Evolutionary conservation across 2,113 vertebrate species (phyloP), one percentile per base, ranked within the genome.

Genomic region (Calonectris borealis): DNA sequence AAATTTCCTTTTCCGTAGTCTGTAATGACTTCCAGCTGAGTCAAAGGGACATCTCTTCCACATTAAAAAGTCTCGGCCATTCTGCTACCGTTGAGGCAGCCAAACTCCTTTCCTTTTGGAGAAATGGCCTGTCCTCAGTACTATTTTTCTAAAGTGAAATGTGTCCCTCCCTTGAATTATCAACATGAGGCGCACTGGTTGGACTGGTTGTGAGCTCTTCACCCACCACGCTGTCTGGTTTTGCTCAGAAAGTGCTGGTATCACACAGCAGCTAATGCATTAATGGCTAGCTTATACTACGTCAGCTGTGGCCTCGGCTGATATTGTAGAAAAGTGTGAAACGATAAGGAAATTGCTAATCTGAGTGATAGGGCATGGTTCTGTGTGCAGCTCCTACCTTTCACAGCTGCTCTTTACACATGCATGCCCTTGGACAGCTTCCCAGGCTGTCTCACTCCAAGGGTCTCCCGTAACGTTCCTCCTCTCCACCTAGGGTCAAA

Each of bases 401-500:
- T 72, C 92, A 73, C 78, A 92, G 73, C 73, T 79, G 62, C 78
- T 93, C 78, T 71, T 61, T 88, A 84, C 70, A 85, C 91, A 88
- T 77, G 69, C 77, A 6, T 85, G 76, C 61, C 88, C 83, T 96
- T 94, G 91, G 95, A 95, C 58, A 65, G 86, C 73, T 91, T 95
- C 95, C 93, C 94, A 94, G 65, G 54, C 89, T 90, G 81, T 79
- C 77, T 90, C 81, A 10, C 48, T 95, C 66, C 61, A 21, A 93
- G 75, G 78, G 84, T 93, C 78, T 79, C 61, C 81, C 2, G 0
- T 46, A 87, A 82, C 0, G 0, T 54, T 73, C 70, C 80, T 91
- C 80, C 83, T 94, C 70, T 77, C 69, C 93, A 89, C 78, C 93
- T 48, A 58, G 62, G 91, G 94, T 94, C 95, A 90, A 93, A 69